Percentiles rank a stretch among this genome's conserved stretches.
These are phyloP conservation scores for Microchirus variegatus DNA, from an alignment of 2,797 vertebrate genomes.

Conservation along the genomic window DNA sequence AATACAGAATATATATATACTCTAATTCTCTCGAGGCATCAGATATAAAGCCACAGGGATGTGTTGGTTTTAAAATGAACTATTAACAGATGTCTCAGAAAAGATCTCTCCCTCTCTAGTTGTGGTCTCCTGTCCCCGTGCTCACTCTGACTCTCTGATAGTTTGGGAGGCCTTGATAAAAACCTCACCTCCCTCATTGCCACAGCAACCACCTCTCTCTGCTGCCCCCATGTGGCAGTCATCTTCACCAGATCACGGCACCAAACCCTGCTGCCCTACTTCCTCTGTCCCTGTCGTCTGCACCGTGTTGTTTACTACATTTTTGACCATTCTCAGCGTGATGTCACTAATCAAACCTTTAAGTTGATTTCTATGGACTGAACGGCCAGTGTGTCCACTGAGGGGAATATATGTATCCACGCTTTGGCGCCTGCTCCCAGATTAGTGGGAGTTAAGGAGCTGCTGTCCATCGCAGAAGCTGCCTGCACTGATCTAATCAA, in stretches of 20 bases:
- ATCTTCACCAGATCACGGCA: conserved; percentile 12
- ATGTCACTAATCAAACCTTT: conserved; percentile 42
- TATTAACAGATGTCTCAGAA: conserved; percentile 82
- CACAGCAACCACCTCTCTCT: conserved; percentile 28
- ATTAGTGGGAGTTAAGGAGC: conserved; percentile 74
- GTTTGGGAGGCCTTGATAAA: conserved; percentile 1
- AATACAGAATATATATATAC: not conserved
- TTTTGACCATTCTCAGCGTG: conserved; percentile 22
- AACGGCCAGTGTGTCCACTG: conserved; percentile 27
- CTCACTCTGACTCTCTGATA: conserved; percentile 26
- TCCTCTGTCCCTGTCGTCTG: conserved; percentile 19
- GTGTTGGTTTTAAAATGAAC: conserved; percentile 45
- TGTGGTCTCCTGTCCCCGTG: conserved; percentile 57
- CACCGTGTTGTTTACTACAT: conserved; percentile 41
- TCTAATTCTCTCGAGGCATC: not conserved
- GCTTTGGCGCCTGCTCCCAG: conserved; percentile 47
- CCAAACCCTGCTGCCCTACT: conserved; percentile 8
- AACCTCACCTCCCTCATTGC: conserved; percentile 10
- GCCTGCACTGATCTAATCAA: conserved; percentile 81
- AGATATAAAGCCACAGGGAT: conserved; percentile 9
- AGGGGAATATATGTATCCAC: conserved; percentile 21
- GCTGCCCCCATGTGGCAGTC: conserved; percentile 61
- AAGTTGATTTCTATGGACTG: conserved; percentile 35
- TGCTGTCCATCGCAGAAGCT: conserved; percentile 66
- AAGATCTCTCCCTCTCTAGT: conserved; percentile 77